Evolutionary conservation across 2,797 vertebrate species (phyloP).

Genomic region (Chiroxiphia lanceolata): DNA sequence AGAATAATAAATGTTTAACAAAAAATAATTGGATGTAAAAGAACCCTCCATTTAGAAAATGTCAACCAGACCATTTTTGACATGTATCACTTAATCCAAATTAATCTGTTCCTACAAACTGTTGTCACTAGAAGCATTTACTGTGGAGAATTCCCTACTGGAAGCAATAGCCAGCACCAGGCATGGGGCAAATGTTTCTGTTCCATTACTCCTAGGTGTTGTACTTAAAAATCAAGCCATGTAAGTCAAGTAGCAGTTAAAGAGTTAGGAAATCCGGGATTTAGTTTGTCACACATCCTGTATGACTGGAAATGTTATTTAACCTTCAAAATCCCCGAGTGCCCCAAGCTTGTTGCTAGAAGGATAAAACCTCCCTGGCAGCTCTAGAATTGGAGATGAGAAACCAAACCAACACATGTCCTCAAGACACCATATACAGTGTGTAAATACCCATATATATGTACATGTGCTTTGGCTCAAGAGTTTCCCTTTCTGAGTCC

Average conservation of each 20-base stretch:
- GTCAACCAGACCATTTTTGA: not conserved
- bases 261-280: not conserved
- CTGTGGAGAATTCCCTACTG: not conserved
- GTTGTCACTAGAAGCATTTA: not conserved
- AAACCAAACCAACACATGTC: not conserved
- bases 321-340: not conserved
- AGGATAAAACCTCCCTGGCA: not conserved
- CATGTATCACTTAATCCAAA: not conserved
- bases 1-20: not conserved
- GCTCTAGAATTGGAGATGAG: not conserved
- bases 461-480: fast-evolving
- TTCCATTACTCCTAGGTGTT: not conserved
- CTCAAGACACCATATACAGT: not conserved
- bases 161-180: not conserved
- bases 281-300: not conserved
- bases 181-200: not conserved
- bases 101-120: not conserved
- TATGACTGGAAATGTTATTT: not conserved
- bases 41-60: not conserved
- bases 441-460: fast-evolving
- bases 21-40: not conserved
- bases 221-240: not conserved
- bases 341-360: not conserved
- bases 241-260: not conserved
- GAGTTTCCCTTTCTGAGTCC: not conserved